Percentiles rank a stretch among this genome's conserved stretches.
Conservation (phyloP, 2,888 invertebrate genomes). For the Nephrotoma guestfalica region DNA sequence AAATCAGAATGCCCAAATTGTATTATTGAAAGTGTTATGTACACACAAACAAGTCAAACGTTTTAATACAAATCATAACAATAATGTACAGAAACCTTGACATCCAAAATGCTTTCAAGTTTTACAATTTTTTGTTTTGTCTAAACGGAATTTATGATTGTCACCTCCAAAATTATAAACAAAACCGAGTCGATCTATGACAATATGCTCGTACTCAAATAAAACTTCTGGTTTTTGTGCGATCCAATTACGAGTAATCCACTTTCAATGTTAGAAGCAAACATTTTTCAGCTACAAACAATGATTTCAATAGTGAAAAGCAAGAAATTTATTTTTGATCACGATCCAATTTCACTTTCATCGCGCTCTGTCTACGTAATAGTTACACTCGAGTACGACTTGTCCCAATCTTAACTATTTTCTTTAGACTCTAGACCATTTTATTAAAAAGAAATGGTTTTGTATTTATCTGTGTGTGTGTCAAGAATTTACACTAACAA, state of each 20-base stretch:
- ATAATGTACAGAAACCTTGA: neutral
- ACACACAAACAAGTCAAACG: neutral
- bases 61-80: neutral
- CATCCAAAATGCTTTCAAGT: neutral
- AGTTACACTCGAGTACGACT: neutral
- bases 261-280: neutral
- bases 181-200: too few relatives aligned
- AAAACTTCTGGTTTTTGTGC: neutral
- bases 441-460: neutral
- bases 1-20: too few relatives aligned
- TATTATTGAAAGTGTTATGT: neutral
- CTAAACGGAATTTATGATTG: neutral
- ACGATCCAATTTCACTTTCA: neutral
- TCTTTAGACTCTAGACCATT: neutral
- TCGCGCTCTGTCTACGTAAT: neutral
- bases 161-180: neutral
- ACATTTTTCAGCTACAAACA: neutral
- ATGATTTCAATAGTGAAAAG: neutral
- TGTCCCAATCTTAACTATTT: neutral
- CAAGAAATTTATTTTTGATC: neutral
- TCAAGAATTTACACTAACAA: neutral
- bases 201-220: too few relatives aligned
- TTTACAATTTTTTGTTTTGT: neutral
- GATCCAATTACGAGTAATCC: neutral
- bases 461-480: neutral